Evolutionary conservation across 2,113 vertebrate species (phyloP).

Genomic region (Octodon degus): DNA sequence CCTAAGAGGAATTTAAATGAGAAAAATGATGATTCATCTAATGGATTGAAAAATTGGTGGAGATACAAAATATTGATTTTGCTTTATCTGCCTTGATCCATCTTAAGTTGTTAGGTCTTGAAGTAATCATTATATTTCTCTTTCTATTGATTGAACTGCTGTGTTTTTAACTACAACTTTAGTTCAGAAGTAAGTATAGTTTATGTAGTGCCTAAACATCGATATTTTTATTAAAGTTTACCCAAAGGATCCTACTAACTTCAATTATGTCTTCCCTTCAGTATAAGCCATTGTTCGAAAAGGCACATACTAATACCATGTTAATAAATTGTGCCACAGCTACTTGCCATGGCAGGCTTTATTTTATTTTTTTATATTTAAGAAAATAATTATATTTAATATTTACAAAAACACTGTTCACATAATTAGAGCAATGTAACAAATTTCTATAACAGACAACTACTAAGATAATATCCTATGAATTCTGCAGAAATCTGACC

Average conservation of each 20-base stretch:
- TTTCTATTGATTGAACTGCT: slow-evolving; percentile 34
- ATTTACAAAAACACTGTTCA: not conserved
- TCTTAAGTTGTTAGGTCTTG: slow-evolving; percentile 30
- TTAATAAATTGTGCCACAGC: slow-evolving; percentile 40
- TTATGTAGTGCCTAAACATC: not conserved
- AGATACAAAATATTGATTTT: slow-evolving; percentile 45
- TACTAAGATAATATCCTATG: not conserved
- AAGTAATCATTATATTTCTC: not conserved
- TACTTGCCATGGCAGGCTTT: not conserved
- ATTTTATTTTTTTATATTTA: not conserved
- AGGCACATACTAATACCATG: not conserved
- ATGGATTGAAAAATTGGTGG: slow-evolving; percentile 7
- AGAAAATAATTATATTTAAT: slow-evolving; percentile 56
- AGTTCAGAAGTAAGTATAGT: slow-evolving; percentile 18
- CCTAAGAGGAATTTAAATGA: not conserved
- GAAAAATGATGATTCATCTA: not conserved
- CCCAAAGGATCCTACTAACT: slow-evolving; percentile 3
- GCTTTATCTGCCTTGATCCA: slow-evolving; percentile 46
- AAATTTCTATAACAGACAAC: not conserved
- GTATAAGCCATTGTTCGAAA: slow-evolving; percentile 33
- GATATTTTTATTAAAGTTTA: not conserved
- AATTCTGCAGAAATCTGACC: not conserved
- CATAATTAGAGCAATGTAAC: not conserved
- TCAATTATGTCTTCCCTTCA: not conserved
- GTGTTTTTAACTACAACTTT: slow-evolving; percentile 25